Conservation (phyloP, 1,140 invertebrate genomes). For the Lycorma delicatula region DNA sequence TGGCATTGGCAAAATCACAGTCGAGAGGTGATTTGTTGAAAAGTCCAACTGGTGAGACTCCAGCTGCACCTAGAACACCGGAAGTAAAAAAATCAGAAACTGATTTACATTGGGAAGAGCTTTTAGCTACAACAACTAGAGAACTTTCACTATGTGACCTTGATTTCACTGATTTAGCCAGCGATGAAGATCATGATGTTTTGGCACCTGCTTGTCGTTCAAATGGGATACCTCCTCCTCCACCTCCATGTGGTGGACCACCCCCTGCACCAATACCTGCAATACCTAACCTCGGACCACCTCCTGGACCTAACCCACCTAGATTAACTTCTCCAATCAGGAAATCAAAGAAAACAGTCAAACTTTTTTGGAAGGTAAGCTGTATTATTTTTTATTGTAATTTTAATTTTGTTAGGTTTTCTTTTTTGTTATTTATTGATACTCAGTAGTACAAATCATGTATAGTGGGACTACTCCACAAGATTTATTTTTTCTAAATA, state of each 20-base stretch:
- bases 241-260: constrained; percentile 45
- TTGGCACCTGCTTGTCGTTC: constrained; percentile 49
- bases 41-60: constrained; percentile 52
- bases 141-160: constrained; percentile 87
- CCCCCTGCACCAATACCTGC: constrained; percentile 40
- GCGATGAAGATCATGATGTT: constrained; percentile 64
- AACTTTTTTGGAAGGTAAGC: constrained; percentile 84
- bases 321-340: constrained; percentile 43
- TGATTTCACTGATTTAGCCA: constrained; percentile 89
- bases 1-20: constrained; percentile 30
- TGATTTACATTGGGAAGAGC: constrained; percentile 90
- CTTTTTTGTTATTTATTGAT: too few relatives aligned
- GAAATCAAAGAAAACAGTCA: constrained; percentile 97
- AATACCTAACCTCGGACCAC: constrained; percentile 25
- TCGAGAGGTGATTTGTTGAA: constrained; percentile 51
- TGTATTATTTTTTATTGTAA: not conserved
- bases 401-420: too few relatives aligned
- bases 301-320: constrained; percentile 40
- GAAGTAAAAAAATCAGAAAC: constrained; percentile 85
- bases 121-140: constrained; percentile 69
- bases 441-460: too few relatives aligned
- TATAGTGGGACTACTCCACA: too few relatives aligned
- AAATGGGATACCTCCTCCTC: constrained; percentile 60
- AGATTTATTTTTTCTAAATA: too few relatives aligned
- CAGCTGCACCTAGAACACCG: constrained; percentile 41